A percentile compares a stretch with the other conserved stretches of the same genome.
Evolutionary conservation across 2,888 invertebrate genomes (phyloP).

Genomic region (Limnephilus rhombicus): DNA sequence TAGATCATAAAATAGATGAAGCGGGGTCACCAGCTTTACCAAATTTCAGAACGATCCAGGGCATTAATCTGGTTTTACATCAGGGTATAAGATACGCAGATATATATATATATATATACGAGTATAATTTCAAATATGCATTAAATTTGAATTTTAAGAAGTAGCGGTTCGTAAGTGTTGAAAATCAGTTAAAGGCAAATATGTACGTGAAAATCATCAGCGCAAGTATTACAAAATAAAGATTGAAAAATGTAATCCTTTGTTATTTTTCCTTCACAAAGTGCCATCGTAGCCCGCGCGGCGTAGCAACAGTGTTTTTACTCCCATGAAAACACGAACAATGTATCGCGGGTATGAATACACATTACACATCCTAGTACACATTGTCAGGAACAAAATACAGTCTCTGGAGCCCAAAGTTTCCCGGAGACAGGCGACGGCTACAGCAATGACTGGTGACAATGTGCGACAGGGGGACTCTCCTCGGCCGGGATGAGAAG

Average conservation of each 20-base stretch:
- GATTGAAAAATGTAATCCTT: neutral
- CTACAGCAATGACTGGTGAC: neutral
- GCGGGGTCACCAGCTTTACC: neutral
- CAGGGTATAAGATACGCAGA: too few relatives aligned
- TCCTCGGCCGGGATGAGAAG: neutral
- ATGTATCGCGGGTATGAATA: neutral
- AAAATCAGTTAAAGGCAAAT: neutral
- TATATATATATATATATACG: too few relatives aligned
- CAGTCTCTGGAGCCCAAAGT: neutral
- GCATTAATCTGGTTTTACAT: too few relatives aligned
- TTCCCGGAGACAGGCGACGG: neutral
- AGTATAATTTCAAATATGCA: neutral
- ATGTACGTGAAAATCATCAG: neutral
- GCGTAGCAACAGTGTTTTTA: neutral
- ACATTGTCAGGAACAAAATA: neutral
- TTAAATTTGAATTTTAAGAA: neutral
- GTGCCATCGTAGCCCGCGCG: neutral
- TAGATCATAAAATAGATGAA: too few relatives aligned
- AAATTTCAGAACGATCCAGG: too few relatives aligned
- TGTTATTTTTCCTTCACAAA: neutral
- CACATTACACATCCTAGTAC: neutral
- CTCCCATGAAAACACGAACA: neutral
- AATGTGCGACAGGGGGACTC: neutral
- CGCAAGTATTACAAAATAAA: neutral
- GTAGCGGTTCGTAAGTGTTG: neutral